Evolutionary conservation across 2,113 vertebrate genomes (phyloP), one percentile per base, ranked within the genome.

Genomic region (Prunella fulvescens): DNA sequence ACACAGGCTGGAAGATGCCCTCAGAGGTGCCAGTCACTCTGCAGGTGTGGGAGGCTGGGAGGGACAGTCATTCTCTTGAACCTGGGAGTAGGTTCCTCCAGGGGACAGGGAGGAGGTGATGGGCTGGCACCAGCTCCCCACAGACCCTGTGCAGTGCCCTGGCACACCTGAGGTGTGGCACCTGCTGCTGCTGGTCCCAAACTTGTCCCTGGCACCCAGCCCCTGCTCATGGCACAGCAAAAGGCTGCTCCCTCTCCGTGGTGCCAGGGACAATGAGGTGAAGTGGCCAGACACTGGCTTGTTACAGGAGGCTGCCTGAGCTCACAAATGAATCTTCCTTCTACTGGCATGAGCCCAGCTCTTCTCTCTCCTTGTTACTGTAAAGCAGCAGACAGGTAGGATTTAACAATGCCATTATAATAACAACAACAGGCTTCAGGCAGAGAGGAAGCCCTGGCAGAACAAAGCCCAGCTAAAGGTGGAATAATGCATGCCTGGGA

Each of bases 251-350:
- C 7, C 1, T 10, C 48, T n/a, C 64, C 5, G 6, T 18, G 53
- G 23, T 26, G 11, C 1, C 0, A 0, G 44, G 57, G 39, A 39
- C 45, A 65, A 44, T 0, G 2, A 72, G 61, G 29, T 28, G 40
- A 18, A 20, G 70, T 0, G 48, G 48, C 76, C n/a, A 77, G 40
- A 20, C 42, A 33, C 17, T 5, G 23, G 10, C 23, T 71, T 3
- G 0, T 50, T 79, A 12, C 65, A 45, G 60, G 9, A 88, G 67
- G 29, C 65, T 79, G 44, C 58, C 58, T 45, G 28, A 73, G 37
- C 66, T 65, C 60, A 19, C 31, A 72, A 65, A 80, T 29, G 29
- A 90, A 19, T 50, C 23, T 81, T 26, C 35, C 28, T 58, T 39
- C 19, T 20, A 0, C 3, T 67, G 83, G 88, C 53, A 28, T 3